Conservation (phyloP, 1,140 invertebrate genomes). For the Drosophila funebris region DNA sequence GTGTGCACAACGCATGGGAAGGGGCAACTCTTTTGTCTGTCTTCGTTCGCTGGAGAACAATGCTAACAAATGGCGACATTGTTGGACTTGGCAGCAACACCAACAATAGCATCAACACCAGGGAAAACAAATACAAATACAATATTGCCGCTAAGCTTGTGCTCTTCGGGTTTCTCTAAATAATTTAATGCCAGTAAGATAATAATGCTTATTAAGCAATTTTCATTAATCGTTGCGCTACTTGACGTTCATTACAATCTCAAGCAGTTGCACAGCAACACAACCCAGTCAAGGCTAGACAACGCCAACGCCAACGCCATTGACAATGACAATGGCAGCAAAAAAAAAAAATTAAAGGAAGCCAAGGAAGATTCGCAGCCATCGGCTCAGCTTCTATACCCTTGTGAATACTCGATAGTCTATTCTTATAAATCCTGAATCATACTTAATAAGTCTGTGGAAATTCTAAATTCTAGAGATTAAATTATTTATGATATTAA, state of each 20-base stretch:
- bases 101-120: constrained; percentile 1
- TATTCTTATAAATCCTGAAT: neutral
- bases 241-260: constrained; percentile 76
- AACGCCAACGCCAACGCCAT: constrained; percentile 13
- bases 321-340: constrained; percentile 19
- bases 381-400: constrained; percentile 14
- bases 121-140: neutral
- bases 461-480: neutral
- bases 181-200: constrained; percentile 79
- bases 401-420: constrained; percentile 13
- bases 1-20: constrained; percentile 14
- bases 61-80: constrained; percentile 55
- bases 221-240: constrained; percentile 76
- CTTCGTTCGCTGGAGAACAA: constrained; percentile 44
- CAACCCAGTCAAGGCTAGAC: constrained; percentile 8
- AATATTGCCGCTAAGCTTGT: constrained; percentile 27
- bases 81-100: constrained; percentile 30
- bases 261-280: constrained; percentile 36
- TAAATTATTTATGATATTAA: neutral
- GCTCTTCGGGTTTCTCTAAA: constrained; percentile 61
- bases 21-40: constrained; percentile 56
- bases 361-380: constrained; percentile 1
- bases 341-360: constrained; percentile 6
- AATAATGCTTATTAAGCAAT: constrained; percentile 82
- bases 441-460: constrained; percentile 1